These are phyloP conservation scores for zebrafish (Danio rerio) DNA, from an alignment of 2,113 vertebrate genomes.

Conservation along the genomic window DNA sequence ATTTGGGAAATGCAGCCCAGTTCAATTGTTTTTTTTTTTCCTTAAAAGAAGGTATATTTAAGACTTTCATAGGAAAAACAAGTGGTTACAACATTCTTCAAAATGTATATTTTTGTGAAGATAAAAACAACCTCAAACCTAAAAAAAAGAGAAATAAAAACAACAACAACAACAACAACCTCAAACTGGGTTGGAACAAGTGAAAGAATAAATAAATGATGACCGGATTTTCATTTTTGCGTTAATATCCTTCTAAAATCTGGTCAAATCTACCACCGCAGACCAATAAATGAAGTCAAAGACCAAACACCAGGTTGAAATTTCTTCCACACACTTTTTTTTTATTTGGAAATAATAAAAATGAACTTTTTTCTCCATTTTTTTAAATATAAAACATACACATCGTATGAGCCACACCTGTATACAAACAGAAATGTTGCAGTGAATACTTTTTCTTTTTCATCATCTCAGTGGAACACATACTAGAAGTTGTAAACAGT, in stretches of 20 bases:
- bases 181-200: no score
- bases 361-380: constrained; percentile 72
- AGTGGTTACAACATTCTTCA: no score
- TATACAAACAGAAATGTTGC: constrained; percentile 82
- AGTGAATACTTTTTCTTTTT: constrained; percentile 77
- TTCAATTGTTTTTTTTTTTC: no score
- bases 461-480: constrained; percentile 77
- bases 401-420: constrained; percentile 84
- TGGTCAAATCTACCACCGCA: neutral
- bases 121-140: no score
- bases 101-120: no score
- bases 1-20: no score
- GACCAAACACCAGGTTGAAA: constrained; percentile 11
- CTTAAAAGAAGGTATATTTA: no score
- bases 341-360: constrained; percentile 87
- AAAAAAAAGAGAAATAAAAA: no score
- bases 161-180: no score
- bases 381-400: constrained; percentile 82
- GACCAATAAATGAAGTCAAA: neutral
- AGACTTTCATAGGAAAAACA: no score
- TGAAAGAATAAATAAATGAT: no score
- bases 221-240: neutral
- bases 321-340: constrained; percentile 82
- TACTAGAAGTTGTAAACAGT: constrained; percentile 80
- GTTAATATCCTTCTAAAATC: neutral